Evolutionary conservation across 2,113 vertebrate species (phyloP).

Genomic region (Clarias batrachus): DNA sequence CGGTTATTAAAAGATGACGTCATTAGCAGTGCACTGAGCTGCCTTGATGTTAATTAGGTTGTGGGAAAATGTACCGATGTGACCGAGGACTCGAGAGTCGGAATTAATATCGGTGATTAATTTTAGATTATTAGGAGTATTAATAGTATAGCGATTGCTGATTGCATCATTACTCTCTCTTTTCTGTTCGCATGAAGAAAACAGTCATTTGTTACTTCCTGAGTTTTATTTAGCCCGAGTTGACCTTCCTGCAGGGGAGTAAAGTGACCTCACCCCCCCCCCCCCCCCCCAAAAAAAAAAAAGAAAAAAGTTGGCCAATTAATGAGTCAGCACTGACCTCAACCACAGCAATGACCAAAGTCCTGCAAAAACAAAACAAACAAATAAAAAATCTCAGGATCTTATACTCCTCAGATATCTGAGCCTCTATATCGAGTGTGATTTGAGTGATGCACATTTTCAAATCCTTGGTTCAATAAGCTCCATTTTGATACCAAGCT

Average conservation of each 20-base stretch:
- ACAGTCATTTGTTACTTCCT: background rate
- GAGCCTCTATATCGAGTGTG: too few relatives aligned
- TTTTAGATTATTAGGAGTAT: background rate
- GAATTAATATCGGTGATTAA: background rate
- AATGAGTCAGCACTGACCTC: conserved; percentile 33
- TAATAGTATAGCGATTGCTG: background rate
- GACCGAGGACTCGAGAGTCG: background rate
- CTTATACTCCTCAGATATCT: background rate
- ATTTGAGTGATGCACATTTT: too few relatives aligned
- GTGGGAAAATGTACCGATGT: background rate
- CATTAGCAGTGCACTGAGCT: background rate
- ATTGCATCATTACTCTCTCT: background rate
- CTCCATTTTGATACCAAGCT: too few relatives aligned
- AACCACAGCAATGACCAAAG: conserved; percentile 1
- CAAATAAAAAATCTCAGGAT: background rate
- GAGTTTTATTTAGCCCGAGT: conserved; percentile 15
- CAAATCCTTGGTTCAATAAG: too few relatives aligned
- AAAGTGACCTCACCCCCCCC: conserved; percentile 19
- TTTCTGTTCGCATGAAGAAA: background rate
- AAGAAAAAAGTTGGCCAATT: conserved; percentile 1
- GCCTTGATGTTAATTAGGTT: conserved; percentile 19
- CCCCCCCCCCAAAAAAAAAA: background rate
- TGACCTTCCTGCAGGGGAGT: conserved; percentile 34
- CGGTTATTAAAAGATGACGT: conserved; percentile 23
- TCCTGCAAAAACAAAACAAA: background rate